Evolutionary conservation across 2,113 vertebrate species (phyloP).

Genomic region (Ginglymostoma cirratum): DNA sequence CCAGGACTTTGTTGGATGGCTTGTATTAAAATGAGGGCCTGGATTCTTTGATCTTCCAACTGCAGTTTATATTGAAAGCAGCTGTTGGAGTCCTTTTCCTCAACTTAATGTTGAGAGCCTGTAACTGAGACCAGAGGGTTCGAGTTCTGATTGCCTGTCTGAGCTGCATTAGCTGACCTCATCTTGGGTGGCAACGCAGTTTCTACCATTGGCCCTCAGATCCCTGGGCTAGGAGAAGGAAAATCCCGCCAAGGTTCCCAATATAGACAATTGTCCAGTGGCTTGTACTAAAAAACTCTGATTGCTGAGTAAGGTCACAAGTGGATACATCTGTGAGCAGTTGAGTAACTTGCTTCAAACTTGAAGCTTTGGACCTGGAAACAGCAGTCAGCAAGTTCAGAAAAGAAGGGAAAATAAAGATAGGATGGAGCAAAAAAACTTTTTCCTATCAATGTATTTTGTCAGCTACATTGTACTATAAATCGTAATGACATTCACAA

Average conservation of each 20-base stretch:
- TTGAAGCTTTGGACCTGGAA: neutral
- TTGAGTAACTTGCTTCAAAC: neutral
- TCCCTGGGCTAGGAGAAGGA: neutral
- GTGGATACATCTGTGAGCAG: neutral
- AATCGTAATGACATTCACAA: slow-evolving; percentile 24
- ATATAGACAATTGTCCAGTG: neutral
- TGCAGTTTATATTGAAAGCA: slow-evolving; percentile 10
- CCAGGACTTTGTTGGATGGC: neutral
- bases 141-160: neutral
- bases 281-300: neutral
- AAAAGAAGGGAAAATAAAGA: neutral
- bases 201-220: neutral
- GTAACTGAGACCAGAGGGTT: neutral
- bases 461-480: neutral
- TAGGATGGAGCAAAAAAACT: neutral
- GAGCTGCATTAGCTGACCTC: neutral
- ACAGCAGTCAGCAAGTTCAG: neutral
- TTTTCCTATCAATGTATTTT: neutral
- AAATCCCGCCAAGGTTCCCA: neutral
- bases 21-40: slow-evolving; percentile 19
- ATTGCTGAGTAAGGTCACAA: neutral
- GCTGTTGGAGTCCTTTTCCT: neutral
- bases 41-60: neutral
- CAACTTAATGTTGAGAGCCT: neutral
- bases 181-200: neutral